These are phyloP conservation scores for Eupithecia inturbata DNA, from an alignment of 2,888 invertebrate species.

Conservation along the genomic window DNA sequence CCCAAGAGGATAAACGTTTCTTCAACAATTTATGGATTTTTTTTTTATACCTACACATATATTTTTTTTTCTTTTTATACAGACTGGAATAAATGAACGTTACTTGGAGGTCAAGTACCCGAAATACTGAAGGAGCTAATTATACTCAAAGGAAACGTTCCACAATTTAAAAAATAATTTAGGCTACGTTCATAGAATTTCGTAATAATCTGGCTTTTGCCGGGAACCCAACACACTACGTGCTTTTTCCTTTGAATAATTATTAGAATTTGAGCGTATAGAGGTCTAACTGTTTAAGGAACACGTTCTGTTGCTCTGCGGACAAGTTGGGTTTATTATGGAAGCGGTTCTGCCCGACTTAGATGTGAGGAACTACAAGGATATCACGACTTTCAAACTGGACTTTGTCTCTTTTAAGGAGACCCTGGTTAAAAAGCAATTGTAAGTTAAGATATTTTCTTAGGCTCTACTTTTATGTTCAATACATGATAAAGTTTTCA, in stretches of 20 bases:
- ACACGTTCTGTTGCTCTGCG: constrained; percentile 68
- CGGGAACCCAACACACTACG: not conserved
- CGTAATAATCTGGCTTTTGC: not conserved
- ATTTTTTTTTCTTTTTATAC: too few relatives aligned
- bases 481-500: too few relatives aligned
- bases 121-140: too few relatives aligned
- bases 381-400: constrained; percentile 74
- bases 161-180: too few relatives aligned
- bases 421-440: constrained; percentile 72
- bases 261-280: not conserved
- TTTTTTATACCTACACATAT: too few relatives aligned
- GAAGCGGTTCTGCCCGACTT: constrained; percentile 69
- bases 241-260: not conserved
- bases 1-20: too few relatives aligned
- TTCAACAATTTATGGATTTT: too few relatives aligned
- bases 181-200: not conserved
- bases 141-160: too few relatives aligned
- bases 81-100: too few relatives aligned
- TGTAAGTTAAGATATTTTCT: constrained; percentile 57
- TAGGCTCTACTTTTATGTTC: too few relatives aligned
- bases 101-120: too few relatives aligned
- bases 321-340: constrained; percentile 73
- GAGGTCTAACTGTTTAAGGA: constrained; percentile 55
- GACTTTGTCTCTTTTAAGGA: constrained; percentile 71
- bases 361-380: constrained; percentile 56